Evolutionary conservation across 2,113 vertebrate species (phyloP).

Genomic region (Percina caprodes): DNA sequence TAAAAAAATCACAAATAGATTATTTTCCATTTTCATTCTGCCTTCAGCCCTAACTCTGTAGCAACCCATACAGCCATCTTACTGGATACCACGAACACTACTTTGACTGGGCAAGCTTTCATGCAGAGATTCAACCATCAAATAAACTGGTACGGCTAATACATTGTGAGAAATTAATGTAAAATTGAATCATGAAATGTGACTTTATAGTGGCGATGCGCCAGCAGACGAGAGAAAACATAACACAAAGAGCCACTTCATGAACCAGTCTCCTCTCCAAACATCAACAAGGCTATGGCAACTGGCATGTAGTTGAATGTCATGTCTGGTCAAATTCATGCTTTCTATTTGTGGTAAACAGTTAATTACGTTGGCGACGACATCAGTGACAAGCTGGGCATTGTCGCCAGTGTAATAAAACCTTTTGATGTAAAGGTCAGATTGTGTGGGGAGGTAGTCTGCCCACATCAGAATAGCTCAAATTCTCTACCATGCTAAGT

Average conservation of each 20-base stretch:
- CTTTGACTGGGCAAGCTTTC: not conserved
- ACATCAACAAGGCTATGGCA: not conserved
- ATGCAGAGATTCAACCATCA: constrained; percentile 6
- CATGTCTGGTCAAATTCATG: constrained; percentile 23
- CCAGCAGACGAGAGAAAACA: not conserved
- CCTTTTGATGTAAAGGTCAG: constrained; percentile 33
- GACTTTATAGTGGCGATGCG: not conserved
- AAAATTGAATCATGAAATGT: not conserved
- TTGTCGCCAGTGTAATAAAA: constrained; percentile 21
- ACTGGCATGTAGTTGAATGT: constrained; percentile 40
- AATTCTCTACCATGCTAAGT: constrained; percentile 50
- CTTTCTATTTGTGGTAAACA: constrained; percentile 9
- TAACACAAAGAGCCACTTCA: constrained; percentile 32
- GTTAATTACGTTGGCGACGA: constrained; percentile 18
- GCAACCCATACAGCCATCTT: not conserved
- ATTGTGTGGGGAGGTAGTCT: constrained; percentile 21
- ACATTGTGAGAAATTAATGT: not conserved
- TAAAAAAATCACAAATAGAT: no score
- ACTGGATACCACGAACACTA: not conserved
- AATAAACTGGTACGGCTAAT: not conserved
- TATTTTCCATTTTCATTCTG: no score
- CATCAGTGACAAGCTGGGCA: not conserved
- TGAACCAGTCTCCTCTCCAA: constrained; percentile 8
- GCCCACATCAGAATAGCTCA: constrained; percentile 59
- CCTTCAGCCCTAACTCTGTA: no score